Conservation (phyloP, 2,113 vertebrate species). For the Elephas maximus region DNA sequence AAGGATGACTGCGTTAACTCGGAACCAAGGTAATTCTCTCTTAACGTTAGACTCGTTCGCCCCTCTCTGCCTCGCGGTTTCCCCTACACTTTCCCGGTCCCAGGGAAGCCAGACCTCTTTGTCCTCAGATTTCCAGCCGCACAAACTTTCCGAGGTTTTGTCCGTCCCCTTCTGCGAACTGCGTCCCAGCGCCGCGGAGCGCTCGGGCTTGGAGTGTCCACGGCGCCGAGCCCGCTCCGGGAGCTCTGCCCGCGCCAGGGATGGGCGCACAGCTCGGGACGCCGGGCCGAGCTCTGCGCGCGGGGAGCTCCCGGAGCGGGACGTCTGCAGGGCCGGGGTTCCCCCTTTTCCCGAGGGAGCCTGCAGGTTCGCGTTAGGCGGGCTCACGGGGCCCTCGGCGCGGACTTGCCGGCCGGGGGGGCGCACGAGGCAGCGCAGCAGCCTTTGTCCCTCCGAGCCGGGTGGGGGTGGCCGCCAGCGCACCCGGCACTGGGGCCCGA, state of each 20-base stretch:
- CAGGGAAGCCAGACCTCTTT: constrained; percentile 55
- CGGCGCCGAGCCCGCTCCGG: neutral
- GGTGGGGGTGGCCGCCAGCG: neutral
- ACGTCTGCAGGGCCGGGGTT: neutral
- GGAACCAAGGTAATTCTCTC: neutral
- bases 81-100: neutral
- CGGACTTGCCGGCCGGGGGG: neutral
- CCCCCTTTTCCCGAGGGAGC: neutral
- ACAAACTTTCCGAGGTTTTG: constrained; percentile 70
- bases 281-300: neutral
- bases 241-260: neutral
- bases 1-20: constrained; percentile 12
- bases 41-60: neutral
- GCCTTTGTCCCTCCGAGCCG: constrained; percentile 55
- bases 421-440: neutral
- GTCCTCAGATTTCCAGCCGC: neutral
- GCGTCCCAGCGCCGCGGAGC: neutral
- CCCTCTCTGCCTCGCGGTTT: neutral
- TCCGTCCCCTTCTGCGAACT: neutral
- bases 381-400: neutral
- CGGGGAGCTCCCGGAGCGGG: neutral
- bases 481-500: neutral
- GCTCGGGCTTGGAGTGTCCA: neutral
- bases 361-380: neutral
- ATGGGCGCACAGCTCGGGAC: neutral